phyloP scores from a whole-genome alignment of 2,113 vertebrate genomes.

The Corythornis cristatus region DNA sequence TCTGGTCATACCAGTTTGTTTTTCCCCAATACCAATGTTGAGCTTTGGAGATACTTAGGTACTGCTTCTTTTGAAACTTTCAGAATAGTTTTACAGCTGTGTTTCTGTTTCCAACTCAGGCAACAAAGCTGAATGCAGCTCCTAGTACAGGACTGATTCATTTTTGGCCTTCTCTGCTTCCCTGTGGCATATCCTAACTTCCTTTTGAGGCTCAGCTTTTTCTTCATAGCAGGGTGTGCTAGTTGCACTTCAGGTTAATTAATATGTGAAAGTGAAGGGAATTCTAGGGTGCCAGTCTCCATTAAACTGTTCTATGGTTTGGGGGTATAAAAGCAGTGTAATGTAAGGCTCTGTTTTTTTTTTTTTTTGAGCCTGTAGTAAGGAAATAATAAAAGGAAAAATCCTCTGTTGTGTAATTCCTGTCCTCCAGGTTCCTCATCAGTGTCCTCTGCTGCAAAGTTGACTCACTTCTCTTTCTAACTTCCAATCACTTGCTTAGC shows the following conservation, averaged over 20 bases:
- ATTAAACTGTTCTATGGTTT: neutral
- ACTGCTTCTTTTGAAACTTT: neutral
- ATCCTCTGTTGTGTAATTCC: neutral
- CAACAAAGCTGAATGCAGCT: neutral
- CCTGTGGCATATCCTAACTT: neutral
- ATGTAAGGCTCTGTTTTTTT: neutral
- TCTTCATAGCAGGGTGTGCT: neutral
- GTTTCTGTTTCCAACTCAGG: neutral
- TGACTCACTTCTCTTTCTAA: neutral
- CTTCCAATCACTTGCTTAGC: neutral
- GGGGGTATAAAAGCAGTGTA: neutral
- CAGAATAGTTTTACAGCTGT: neutral
- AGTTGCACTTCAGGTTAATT: neutral
- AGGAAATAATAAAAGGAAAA: neutral
- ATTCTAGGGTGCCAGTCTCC: neutral
- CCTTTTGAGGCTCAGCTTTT: neutral
- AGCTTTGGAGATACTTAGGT: neutral
- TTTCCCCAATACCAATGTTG: neutral
- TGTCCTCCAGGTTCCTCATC: neutral
- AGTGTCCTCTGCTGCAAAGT: neutral
- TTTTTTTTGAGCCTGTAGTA: neutral
- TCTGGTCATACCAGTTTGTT: neutral
- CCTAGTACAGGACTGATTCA: accelerated
- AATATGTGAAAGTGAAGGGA: neutral
- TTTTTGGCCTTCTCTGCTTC: neutral